Evolutionary conservation across 2,113 vertebrate genomes (phyloP), one percentile per base, ranked within the genome.

Genomic region (Peromyscus leucopus): DNA sequence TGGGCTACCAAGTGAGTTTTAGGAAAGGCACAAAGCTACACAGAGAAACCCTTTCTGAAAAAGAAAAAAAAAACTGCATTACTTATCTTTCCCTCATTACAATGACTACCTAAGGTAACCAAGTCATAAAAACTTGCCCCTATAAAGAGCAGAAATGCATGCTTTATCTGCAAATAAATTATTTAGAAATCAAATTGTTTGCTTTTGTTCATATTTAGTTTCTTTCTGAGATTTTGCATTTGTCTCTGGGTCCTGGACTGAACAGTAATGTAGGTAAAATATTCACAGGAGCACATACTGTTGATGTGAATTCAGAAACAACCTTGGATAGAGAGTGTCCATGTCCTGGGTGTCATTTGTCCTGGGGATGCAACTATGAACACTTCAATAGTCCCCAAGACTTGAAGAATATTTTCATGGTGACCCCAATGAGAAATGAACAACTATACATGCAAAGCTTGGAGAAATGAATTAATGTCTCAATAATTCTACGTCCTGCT

Each of bases 351-450:
- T 92, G 7, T 11, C 24, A 51, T 86, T 89, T 95, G 55, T 92
- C 7, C 19, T 42, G 89, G 24, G 7, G 76, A 36, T 57, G 5
- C 3, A 69, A 51, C 39, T 57, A 59, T 42, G 86, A 21, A 88
- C 5, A 84, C n/a, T 65, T 16, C 26, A 65, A 75, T 63, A 71
- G 21, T 78, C 19, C 63, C 15, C 24, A 79, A 76, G 9, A 91
- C 48, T 95, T 39, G 78, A 91, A 2, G 39, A 75, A 63, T 31
- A 82, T 19, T 92, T 83, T 57, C 24, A 51, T 8, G 7, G 16
- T 95, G 8, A 90, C 59, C 2, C 26, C 79, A 96, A 94, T 82
- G 12, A 46, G 69, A 80, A 94, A 95, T 75, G 79, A 95, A 89
- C 31, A 92, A 79, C n/a, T 59, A 75, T 3, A 69, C 76, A 9